Conservation (phyloP, 1,140 invertebrate genomes). For the Babylonia areolata region DNA sequence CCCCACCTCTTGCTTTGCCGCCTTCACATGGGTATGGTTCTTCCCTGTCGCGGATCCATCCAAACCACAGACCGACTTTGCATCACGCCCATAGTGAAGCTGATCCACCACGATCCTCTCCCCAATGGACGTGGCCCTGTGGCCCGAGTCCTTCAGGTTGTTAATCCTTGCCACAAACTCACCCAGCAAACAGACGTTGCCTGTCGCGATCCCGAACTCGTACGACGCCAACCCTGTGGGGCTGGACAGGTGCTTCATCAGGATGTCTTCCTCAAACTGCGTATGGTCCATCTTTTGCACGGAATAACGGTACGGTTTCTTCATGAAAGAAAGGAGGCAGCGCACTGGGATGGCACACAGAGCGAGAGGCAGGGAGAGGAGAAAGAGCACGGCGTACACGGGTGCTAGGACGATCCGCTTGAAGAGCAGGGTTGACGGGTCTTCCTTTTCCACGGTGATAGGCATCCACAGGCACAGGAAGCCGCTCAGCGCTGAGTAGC, state of each 20-base stretch:
- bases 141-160: constrained; percentile 55
- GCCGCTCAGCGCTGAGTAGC: constrained; percentile 28
- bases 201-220: constrained; percentile 53
- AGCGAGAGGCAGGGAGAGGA: constrained; percentile 48
- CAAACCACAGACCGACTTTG: neutral
- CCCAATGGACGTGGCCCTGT: constrained; percentile 58
- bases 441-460: constrained; percentile 47
- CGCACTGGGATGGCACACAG: constrained; percentile 51
- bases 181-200: constrained; percentile 64
- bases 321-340: constrained; percentile 51
- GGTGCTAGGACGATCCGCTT: constrained; percentile 43
- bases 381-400: constrained; percentile 39
- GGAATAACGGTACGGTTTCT: constrained; percentile 54
- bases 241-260: neutral
- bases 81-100: constrained; percentile 35
- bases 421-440: constrained; percentile 22
- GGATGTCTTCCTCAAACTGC: neutral
- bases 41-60: neutral
- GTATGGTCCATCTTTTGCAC: constrained; percentile 31
- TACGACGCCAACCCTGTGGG: neutral
- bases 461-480: constrained; percentile 43
- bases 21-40: neutral
- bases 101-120: constrained; percentile 61
- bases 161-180: constrained; percentile 63
- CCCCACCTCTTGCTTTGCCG: neutral